A percentile compares a stretch with the other conserved stretches of the same genome.
These are phyloP conservation scores for Chlamydotis undulata DNA, from an alignment of 2,113 vertebrate species.

Conservation along the genomic window DNA sequence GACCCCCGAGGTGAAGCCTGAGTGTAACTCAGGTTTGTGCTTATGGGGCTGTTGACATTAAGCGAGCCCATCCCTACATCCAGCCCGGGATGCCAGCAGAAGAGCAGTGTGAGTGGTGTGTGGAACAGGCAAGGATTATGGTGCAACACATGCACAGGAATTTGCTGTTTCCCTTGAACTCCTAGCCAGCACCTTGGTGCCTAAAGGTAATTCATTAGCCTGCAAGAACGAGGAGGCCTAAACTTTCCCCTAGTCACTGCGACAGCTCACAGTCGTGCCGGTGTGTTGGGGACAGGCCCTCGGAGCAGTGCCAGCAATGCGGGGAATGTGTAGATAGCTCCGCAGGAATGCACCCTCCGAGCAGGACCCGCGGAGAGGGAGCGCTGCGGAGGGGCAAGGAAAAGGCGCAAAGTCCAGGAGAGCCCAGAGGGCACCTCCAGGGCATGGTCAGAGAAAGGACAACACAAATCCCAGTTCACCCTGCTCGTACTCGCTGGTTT, in stretches of 20 bases:
- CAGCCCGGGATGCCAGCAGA: not conserved
- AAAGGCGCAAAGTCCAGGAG: not conserved
- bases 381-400: not conserved
- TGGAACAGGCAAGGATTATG: not conserved
- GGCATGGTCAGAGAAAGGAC: not conserved
- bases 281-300: not conserved
- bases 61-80: rapidly evolving
- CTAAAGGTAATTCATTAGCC: conserved; percentile 43
- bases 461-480: not conserved
- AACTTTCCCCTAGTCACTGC: not conserved
- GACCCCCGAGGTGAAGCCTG: not conserved
- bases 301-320: rapidly evolving
- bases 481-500: rapidly evolving
- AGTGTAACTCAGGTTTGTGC: not conserved
- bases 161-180: not conserved
- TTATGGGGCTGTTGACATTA: not conserved
- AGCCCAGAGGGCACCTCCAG: not conserved
- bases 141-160: rapidly evolving
- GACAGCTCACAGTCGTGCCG: not conserved
- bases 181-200: not conserved
- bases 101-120: rapidly evolving
- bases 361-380: not conserved
- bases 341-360: not conserved
- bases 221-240: not conserved
- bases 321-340: not conserved